These are phyloP conservation scores for Sarcophaga rosellei DNA, from an alignment of 2,888 invertebrate species.

Conservation along the genomic window DNA sequence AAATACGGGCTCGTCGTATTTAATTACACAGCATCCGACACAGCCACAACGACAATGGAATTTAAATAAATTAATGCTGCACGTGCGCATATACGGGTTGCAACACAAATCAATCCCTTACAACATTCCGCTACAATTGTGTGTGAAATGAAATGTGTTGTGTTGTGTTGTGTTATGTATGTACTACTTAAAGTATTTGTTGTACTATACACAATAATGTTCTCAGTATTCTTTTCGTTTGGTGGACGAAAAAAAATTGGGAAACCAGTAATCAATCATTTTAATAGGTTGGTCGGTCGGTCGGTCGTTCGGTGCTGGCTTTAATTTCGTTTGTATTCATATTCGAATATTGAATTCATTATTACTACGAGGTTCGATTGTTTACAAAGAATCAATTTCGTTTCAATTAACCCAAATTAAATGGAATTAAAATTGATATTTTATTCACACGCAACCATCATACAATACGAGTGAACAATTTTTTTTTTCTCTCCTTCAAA, in stretches of 20 bases:
- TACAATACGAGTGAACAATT: neutral
- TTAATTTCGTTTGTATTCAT: conserved; percentile 4
- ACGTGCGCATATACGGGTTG: neutral
- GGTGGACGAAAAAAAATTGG: neutral
- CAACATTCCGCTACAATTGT: neutral
- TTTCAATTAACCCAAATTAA: conserved; percentile 68
- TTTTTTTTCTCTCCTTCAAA: conserved; percentile 6
- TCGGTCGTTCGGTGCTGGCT: no score
- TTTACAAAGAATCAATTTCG: conserved; percentile 64
- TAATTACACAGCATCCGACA: no score
- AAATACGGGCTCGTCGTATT: no score
- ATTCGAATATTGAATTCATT: conserved; percentile 33
- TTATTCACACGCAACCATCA: conserved; percentile 68
- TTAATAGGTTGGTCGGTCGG: neutral
- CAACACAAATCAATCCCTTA: neutral
- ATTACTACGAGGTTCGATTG: conserved; percentile 28
- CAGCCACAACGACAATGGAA: no score
- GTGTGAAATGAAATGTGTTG: neutral
- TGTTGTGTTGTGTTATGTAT: no score
- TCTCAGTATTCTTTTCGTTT: neutral
- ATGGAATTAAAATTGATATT: conserved; percentile 56
- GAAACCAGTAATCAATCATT: conserved; percentile 56
- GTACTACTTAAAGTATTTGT: neutral
- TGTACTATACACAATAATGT: neutral
- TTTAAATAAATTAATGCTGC: no score